Evolutionary conservation across 23 tunicate genomes (phyloP).

Genomic region (Aplidium turbinatum): DNA sequence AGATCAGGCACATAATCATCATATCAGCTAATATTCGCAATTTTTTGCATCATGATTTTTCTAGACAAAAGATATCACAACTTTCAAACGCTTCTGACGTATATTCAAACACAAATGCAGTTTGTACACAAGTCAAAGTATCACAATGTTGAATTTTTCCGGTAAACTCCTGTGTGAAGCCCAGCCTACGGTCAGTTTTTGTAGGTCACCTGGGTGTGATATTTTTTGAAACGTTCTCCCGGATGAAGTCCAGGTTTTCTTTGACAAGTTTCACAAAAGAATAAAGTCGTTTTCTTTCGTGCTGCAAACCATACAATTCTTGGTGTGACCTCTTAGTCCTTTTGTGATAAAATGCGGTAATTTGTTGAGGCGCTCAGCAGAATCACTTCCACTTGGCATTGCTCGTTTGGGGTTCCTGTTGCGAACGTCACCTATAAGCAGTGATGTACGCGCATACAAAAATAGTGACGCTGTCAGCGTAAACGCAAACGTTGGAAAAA

Average conservation of each 20-base stretch:
- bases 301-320: slow-evolving; percentile 2
- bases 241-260: no score
- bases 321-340: not conserved
- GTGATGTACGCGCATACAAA: no score
- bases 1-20: no score
- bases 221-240: not conserved
- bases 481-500: no score
- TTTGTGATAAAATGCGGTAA: not conserved
- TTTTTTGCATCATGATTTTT: not conserved
- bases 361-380: slow-evolving; percentile 1
- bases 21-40: no score
- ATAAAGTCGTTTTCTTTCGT: not conserved
- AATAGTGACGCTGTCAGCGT: no score
- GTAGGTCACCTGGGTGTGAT: not conserved
- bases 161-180: not conserved
- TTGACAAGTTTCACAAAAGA: no score
- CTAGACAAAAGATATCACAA: not conserved
- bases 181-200: not conserved
- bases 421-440: not conserved
- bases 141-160: no score
- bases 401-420: not conserved
- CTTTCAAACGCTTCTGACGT: not conserved
- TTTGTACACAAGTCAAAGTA: no score
- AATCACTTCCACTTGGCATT: not conserved
- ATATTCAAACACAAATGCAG: no score